These are phyloP conservation scores for Leptopilina boulardi DNA, from an alignment of 1,140 invertebrate species.

Conservation along the genomic window DNA sequence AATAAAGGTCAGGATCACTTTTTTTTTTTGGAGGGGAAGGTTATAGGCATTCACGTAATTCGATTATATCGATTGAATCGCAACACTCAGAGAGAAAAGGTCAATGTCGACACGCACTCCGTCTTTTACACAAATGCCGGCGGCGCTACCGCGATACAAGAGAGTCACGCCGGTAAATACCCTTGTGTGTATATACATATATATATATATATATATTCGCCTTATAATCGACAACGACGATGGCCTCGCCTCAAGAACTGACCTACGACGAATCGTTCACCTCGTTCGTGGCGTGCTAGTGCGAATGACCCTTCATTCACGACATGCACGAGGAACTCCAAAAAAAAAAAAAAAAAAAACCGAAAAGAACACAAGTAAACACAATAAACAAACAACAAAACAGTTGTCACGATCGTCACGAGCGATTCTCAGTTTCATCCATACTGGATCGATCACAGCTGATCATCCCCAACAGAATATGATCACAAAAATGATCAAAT, in stretches of 20 bases:
- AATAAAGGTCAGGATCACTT: conserved; percentile 5
- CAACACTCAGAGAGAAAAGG: background rate
- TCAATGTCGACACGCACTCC: conserved; percentile 30
- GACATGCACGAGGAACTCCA: conserved; percentile 38
- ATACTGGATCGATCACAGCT: background rate
- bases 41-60: background rate
- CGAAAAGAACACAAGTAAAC: background rate
- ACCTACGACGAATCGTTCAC: conserved; percentile 62
- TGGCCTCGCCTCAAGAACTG: conserved; percentile 57
- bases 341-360: conserved; percentile 18
- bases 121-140: conserved; percentile 5
- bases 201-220: background rate
- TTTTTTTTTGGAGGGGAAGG: too few relatives aligned
- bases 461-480: too few relatives aligned
- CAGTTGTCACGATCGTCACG: conserved; percentile 22
- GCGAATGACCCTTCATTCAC: conserved; percentile 49
- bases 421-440: background rate
- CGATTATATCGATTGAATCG: conserved; percentile 22
- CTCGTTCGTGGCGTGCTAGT: conserved; percentile 36
- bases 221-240: conserved; percentile 16
- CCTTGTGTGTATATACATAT: too few relatives aligned
- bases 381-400: background rate
- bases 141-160: conserved; percentile 27
- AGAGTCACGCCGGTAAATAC: conserved; percentile 6
- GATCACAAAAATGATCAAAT: too few relatives aligned